Conservation (phyloP, 64 coral and sea anemone species). For the Trachythela sp. region DNA sequence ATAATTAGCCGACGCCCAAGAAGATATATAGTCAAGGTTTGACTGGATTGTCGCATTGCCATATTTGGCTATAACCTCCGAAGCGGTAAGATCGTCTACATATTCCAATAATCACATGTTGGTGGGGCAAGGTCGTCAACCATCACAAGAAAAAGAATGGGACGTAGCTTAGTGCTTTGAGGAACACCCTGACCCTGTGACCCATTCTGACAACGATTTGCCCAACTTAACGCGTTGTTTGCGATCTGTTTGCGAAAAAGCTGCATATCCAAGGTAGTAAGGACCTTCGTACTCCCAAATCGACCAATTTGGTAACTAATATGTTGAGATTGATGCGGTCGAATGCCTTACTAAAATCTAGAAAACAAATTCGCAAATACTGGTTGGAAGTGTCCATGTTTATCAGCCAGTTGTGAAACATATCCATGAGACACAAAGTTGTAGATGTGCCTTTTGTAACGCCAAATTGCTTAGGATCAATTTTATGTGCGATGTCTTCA, state of each 20-base stretch:
- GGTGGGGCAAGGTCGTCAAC: not conserved
- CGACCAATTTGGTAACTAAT: not conserved
- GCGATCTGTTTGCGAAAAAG: not conserved
- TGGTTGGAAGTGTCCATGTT: not conserved
- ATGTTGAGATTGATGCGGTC: not conserved
- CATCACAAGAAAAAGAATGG: constrained; percentile 23
- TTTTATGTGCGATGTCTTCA: not conserved
- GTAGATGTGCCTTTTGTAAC: constrained; percentile 43
- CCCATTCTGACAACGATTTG: not conserved
- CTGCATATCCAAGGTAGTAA: not conserved
- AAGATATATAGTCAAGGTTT: not conserved
- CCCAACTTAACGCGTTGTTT: not conserved
- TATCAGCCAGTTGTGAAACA: constrained; percentile 33
- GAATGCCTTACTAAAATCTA: not conserved
- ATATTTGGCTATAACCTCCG: not conserved
- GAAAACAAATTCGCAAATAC: not conserved
- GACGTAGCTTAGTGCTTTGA: not conserved
- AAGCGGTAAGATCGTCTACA: not conserved
- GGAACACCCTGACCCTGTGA: not conserved
- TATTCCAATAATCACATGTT: not conserved
- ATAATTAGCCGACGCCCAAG: not conserved
- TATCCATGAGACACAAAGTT: constrained; percentile 23
- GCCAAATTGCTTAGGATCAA: constrained; percentile 24
- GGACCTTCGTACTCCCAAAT: not conserved
- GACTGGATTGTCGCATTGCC: not conserved